Evolutionary conservation across 2,113 vertebrate species (phyloP), one percentile per base, ranked within the genome.

Genomic region (Pedionomus torquatus): DNA sequence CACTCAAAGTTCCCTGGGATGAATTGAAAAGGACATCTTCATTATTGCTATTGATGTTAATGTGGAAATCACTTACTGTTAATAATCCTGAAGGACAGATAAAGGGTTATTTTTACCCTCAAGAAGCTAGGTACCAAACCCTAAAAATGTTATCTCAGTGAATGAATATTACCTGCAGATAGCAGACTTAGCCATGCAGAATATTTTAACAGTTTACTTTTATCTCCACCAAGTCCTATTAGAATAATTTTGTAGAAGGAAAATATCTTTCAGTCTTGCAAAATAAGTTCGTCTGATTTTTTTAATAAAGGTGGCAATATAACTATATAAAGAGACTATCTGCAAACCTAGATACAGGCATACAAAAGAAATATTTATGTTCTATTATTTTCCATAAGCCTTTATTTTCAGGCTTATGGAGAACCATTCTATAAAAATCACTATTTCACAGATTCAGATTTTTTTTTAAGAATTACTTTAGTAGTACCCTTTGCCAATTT

Each of bases 1-100:
- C 89, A 86, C 89, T 97, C 93, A 96, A 43, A 92, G 76, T 87
- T 94, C 84, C 87, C 69, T 4, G 6, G n/a, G 41, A 85, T 95
- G 89, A 97, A 97, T 94, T 89, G 54, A 93, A 93, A 97, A 97
- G 94, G 94, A 93, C 93, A 97, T 96, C 83, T 97, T 96, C 94
- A 92, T 97, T 95, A 97, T 97, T 95, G 92, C 93, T 98, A 74
- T 97, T 94, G 96, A 96, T 91, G 86, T 94, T 97, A 97, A 97
- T 93, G 94, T 92, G 70, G 41, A 96, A 95, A 96, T 96, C 85
- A 96, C 93, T 97, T 93, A 95, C 77, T 92, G 33, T 92, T 97
- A 96, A 95, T 97, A 96, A 97, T 95, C 75, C 91, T 94, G 91
- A 91, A 89, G 94, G 90, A 94, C 91, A 94, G 92, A 96, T 93